Base-by-base conservation (phyloP, 2,888 invertebrate genomes). In the Andrena flavipes region DNA sequence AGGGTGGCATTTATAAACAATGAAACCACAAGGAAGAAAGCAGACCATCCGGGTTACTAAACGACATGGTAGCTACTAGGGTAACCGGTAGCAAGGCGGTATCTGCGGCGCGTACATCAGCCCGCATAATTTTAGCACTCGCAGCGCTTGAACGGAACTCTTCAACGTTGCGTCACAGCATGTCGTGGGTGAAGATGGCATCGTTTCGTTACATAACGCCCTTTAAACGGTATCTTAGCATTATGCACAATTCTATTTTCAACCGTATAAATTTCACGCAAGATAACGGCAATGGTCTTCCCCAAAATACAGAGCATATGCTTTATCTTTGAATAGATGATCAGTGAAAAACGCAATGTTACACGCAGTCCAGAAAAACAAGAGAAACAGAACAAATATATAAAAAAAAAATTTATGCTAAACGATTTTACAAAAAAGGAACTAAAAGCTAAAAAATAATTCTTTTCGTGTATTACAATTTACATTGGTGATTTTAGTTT, bases 61-160 rank as follows among this genome's bases (percentile, higher is more conserved):
- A 71, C 67, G 71, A 68, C 82, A 74, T 54, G 30, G 68, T 62
- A 26, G 54, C n/a, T 59, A 42, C 69, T 64, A 16, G 33, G 35
- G 60, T 81, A 75, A 74, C 80, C 81, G 65, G 69, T 63, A 65
- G 74, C 42, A 70, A 54, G 59, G 70, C 23, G 63, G 29, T 42
- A 62, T 74, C 54, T 48, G 13, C 74, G 60, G n/a, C 69, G 69
- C 59, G 73, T 71, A 79, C 88, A 69, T 71, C 77, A 86, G 86
- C 73, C 82, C 69, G 86, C 80, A 80, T 84, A 87, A 87, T 87
- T 87, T 87, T 87, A 87, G 88, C 87, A 82, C 80, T 74, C 76
- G 63, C 67, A 68, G 49, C 76, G 68, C 69, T 83, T 76, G 56
- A 82, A 85, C 80, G 68, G 68, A 84, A 79, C 88, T 86, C 84